Percentiles rank a stretch among this genome's conserved stretches.
These are phyloP conservation scores for Tenthredo livida DNA, from an alignment of 2,888 invertebrate species.

Conservation along the genomic window DNA sequence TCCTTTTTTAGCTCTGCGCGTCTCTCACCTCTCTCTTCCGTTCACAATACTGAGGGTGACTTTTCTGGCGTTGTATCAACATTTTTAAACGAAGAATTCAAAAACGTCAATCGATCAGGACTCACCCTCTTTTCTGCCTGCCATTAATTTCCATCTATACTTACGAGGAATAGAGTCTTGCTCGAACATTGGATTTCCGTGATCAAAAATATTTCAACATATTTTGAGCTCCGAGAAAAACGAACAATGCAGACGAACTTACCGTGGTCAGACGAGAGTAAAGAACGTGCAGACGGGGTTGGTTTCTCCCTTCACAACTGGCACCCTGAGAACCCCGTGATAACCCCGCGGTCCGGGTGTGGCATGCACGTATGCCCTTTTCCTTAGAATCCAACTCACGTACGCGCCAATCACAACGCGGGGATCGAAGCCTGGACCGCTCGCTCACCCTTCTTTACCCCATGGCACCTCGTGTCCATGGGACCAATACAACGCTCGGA, in stretches of 20 bases:
- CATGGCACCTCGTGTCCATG: constrained; percentile 60
- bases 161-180: no score
- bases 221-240: background rate
- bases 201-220: background rate
- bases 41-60: constrained; percentile 10
- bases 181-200: background rate
- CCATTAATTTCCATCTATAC: background rate
- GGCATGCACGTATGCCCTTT: constrained; percentile 64
- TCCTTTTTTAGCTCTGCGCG: background rate
- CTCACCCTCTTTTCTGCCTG: background rate
- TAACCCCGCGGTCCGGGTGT: constrained; percentile 55
- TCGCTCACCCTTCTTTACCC: constrained; percentile 46
- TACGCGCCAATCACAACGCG: constrained; percentile 65
- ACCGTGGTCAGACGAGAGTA: constrained; percentile 23
- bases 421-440: constrained; percentile 61
- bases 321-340: constrained; percentile 30
- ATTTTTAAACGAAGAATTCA: background rate
- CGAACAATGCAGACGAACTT: background rate
- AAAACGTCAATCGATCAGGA: constrained; percentile 2
- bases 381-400: constrained; percentile 64
- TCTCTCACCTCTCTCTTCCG: constrained; percentile 7
- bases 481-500: constrained; percentile 59
- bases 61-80: constrained; percentile 6
- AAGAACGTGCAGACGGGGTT: constrained; percentile 12
- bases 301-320: constrained; percentile 34